Evolutionary conservation across 1,140 invertebrate genomes (phyloP).

Genomic region (Lepidotrigona ventralis): DNA sequence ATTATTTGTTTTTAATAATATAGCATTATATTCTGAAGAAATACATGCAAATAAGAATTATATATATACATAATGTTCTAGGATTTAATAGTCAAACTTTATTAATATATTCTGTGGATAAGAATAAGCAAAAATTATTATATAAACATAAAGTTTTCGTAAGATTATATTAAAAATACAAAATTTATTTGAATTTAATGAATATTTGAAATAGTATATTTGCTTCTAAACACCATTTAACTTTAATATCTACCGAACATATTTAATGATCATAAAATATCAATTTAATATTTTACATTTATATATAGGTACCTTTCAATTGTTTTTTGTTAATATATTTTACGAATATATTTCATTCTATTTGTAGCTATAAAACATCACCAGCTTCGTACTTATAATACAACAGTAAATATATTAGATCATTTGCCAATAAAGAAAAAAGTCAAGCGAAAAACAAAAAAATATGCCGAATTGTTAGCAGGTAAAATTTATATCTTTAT

Average conservation of each 20-base stretch:
- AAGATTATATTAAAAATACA: background rate
- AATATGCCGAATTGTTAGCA: conserved; percentile 80
- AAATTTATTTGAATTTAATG: background rate
- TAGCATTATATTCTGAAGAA: background rate
- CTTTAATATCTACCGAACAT: background rate
- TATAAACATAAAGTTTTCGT: background rate
- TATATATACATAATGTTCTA: background rate
- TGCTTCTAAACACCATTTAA: background rate
- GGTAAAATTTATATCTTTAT: conserved; percentile 70
- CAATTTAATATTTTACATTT: conserved; percentile 21
- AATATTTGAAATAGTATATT: background rate
- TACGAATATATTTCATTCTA: background rate
- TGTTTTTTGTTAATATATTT: background rate
- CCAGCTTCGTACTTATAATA: conserved; percentile 46
- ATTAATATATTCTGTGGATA: background rate
- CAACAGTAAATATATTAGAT: conserved; percentile 49
- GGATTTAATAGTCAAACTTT: background rate
- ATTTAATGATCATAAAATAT: background rate
- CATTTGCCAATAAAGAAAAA: conserved; percentile 65
- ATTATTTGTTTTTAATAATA: background rate
- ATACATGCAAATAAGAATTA: background rate
- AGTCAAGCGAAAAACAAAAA: conserved; percentile 69
- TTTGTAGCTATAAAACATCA: conserved; percentile 22
- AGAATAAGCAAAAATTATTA: background rate
- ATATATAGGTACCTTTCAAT: conserved; percentile 20